Conservation (phyloP, 2,888 invertebrate species). For the Monoplex corrugatus region DNA sequence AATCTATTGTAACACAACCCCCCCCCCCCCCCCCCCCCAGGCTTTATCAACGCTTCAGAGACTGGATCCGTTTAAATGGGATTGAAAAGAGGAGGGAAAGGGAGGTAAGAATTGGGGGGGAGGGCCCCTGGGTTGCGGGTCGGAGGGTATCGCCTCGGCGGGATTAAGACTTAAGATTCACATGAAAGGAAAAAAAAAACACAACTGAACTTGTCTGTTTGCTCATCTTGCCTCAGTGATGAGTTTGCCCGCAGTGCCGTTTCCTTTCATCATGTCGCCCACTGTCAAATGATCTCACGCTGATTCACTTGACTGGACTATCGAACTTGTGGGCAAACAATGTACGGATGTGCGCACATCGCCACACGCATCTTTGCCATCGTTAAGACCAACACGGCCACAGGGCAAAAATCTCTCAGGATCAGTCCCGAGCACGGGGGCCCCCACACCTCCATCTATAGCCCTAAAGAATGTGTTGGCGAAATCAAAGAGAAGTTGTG, state of each 20-base stretch:
- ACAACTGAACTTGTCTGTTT: too few relatives aligned
- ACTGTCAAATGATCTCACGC: not conserved
- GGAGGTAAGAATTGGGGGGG: too few relatives aligned
- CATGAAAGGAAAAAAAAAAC: too few relatives aligned
- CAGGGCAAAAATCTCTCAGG: slow-evolving; percentile 6
- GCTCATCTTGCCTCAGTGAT: not conserved
- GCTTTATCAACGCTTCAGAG: too few relatives aligned
- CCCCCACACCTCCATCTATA: slow-evolving; percentile 18
- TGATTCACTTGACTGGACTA: not conserved
- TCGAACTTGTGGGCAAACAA: not conserved
- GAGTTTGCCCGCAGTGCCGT: not conserved
- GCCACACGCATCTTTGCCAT: too few relatives aligned
- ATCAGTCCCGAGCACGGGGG: not conserved
- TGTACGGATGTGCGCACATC: not conserved
- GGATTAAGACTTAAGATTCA: too few relatives aligned
- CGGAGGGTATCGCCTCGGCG: too few relatives aligned
- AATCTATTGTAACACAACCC: too few relatives aligned
- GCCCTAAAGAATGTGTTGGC: slow-evolving; percentile 11
- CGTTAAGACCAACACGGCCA: not conserved
- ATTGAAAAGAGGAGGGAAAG: too few relatives aligned
- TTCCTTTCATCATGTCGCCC: not conserved
- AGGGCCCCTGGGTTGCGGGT: too few relatives aligned
- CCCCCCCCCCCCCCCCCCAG: too few relatives aligned
- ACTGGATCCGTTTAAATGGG: too few relatives aligned
- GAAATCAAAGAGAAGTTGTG: slow-evolving; percentile 4